A percentile compares a stretch with the other conserved stretches of the same genome.
Conservation (phyloP, 2,113 vertebrate genomes). For the Rhodinocichla rosea region DNA sequence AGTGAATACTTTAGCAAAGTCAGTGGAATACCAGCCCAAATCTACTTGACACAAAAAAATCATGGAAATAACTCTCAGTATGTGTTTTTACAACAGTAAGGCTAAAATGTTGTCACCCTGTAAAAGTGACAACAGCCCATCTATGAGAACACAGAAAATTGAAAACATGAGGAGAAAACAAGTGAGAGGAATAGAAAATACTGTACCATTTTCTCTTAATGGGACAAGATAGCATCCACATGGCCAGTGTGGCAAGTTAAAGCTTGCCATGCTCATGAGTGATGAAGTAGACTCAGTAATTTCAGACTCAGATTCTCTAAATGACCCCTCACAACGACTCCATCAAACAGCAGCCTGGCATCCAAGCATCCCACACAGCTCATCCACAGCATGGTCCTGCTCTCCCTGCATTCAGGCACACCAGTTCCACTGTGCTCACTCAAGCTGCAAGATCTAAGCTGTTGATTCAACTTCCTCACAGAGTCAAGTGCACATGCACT, state of each 20-base stretch:
- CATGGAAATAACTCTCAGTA: neutral
- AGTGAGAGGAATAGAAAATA: neutral
- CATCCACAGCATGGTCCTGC: neutral
- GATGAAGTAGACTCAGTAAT: neutral
- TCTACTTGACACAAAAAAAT: neutral
- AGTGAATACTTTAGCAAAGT: neutral
- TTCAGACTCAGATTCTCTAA: neutral
- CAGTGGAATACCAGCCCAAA: neutral
- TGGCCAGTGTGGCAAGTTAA: neutral
- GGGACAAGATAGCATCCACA: neutral
- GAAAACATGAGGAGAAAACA: neutral
- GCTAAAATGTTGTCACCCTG: neutral
- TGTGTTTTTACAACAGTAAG: neutral
- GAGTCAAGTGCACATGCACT: neutral
- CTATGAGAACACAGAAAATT: no score
- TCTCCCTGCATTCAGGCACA: neutral
- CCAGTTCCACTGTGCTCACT: neutral
- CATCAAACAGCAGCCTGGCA: neutral
- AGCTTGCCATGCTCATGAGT: neutral
- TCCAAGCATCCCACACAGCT: neutral
- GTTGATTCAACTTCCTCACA: neutral
- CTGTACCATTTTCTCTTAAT: neutral
- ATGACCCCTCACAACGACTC: neutral
- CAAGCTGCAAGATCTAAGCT: neutral
- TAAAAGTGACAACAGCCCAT: neutral